Conservation (phyloP, 2,888 invertebrate species). For the Rotaria macrura region DNA sequence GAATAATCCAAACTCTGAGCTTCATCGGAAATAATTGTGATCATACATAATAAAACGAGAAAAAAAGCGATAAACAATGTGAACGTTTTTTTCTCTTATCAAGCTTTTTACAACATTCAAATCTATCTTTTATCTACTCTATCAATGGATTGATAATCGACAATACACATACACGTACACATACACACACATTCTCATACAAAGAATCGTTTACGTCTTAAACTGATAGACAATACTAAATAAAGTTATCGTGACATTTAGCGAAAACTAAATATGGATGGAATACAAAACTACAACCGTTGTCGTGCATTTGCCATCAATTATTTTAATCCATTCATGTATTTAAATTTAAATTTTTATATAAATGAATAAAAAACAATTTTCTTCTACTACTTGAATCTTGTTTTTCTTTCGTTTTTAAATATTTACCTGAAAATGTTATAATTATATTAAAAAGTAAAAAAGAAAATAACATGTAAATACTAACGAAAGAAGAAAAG, state of each 20-base stretch:
- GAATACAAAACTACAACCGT: background rate
- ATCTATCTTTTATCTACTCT: background rate
- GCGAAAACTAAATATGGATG: background rate
- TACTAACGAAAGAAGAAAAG: background rate
- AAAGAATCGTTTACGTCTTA: background rate
- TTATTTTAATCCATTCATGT: background rate
- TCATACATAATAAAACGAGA: background rate
- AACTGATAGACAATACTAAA: background rate
- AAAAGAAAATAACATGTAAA: background rate
- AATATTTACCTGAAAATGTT: background rate
- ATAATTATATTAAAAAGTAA: background rate
- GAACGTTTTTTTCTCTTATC: background rate
- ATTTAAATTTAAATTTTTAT: background rate
- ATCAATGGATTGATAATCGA: background rate
- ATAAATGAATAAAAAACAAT: background rate
- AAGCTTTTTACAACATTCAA: background rate
- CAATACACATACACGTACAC: background rate
- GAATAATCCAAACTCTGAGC: background rate
- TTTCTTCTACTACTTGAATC: background rate
- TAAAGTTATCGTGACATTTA: background rate
- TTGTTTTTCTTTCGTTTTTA: background rate
- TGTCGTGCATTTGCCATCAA: background rate
- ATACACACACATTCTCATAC: background rate
- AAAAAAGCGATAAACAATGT: background rate
- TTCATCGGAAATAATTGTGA: background rate